phyloP scores from a whole-genome alignment of 2,888 invertebrate species.

The Synergus laeviventris region DNA sequence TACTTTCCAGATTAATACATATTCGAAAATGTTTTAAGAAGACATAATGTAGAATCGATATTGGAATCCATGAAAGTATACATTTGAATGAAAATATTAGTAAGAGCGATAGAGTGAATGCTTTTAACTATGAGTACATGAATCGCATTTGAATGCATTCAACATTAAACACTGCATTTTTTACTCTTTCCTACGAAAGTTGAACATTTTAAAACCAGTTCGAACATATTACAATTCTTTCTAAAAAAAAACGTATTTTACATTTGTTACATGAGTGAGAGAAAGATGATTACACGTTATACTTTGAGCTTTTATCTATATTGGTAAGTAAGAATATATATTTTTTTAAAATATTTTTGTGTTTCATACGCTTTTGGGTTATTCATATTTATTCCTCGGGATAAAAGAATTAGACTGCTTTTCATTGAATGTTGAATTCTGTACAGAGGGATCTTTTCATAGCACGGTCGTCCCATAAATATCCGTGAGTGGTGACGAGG shows the following conservation, averaged over 20 bases:
- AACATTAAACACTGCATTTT: too few relatives aligned
- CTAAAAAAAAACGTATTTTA: neutral
- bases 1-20: too few relatives aligned
- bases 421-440: neutral
- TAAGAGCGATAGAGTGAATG: too few relatives aligned
- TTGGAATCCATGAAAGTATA: too few relatives aligned
- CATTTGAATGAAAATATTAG: too few relatives aligned
- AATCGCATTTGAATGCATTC: too few relatives aligned
- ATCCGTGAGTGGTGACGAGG: slow-evolving; percentile 38
- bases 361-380: neutral
- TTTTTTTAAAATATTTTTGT: neutral
- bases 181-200: neutral
- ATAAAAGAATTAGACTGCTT: slow-evolving; percentile 10
- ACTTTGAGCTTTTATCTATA: neutral
- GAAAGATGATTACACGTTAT: neutral
- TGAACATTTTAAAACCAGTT: neutral
- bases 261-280: neutral
- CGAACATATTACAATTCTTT: too few relatives aligned
- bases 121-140: too few relatives aligned
- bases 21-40: too few relatives aligned
- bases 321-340: neutral
- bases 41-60: too few relatives aligned
- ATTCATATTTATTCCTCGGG: neutral
- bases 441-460: slow-evolving; percentile 13
- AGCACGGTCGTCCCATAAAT: slow-evolving; percentile 35